A percentile compares a stretch with the other conserved stretches of the same genome.
phyloP scores from a whole-genome alignment of 2,888 invertebrate species.

The Cyrtodaria siliqua region DNA sequence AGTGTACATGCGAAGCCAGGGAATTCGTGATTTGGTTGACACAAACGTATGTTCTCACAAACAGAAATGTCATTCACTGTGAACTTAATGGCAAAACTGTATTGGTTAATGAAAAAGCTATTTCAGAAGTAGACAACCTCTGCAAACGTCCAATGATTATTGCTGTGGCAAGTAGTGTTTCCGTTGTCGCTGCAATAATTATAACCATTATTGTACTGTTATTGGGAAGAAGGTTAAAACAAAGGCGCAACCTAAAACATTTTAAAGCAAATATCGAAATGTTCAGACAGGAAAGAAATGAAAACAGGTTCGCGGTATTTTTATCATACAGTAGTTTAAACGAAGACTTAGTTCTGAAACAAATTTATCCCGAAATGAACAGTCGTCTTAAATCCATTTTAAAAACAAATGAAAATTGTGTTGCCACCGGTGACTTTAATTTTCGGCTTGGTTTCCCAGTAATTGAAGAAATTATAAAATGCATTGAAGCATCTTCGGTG shows the following conservation, averaged over 20 bases:
- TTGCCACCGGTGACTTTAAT: conserved; percentile 10
- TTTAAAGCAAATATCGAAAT: background rate
- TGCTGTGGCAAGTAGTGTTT: no score
- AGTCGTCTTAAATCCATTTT: background rate
- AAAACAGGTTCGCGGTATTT: background rate
- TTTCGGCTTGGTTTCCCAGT: conserved; percentile 14
- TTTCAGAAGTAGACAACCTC: no score
- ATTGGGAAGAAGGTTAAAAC: background rate
- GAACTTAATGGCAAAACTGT: no score
- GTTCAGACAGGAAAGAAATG: background rate
- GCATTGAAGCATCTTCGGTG: conserved; percentile 15
- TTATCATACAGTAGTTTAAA: conserved; percentile 23
- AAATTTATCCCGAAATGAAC: conserved; percentile 8
- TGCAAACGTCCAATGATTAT: no score
- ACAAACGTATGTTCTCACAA: no score
- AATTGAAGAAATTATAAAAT: conserved; percentile 19
- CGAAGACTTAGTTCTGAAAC: background rate
- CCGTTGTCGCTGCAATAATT: no score
- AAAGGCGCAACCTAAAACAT: background rate
- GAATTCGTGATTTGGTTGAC: no score
- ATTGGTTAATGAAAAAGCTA: no score
- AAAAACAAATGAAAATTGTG: conserved; percentile 10
- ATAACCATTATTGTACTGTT: no score
- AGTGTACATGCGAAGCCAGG: no score
- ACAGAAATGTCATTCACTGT: no score